phyloP scores from a whole-genome alignment of 2,113 vertebrate genomes.

The Proteles cristata region DNA sequence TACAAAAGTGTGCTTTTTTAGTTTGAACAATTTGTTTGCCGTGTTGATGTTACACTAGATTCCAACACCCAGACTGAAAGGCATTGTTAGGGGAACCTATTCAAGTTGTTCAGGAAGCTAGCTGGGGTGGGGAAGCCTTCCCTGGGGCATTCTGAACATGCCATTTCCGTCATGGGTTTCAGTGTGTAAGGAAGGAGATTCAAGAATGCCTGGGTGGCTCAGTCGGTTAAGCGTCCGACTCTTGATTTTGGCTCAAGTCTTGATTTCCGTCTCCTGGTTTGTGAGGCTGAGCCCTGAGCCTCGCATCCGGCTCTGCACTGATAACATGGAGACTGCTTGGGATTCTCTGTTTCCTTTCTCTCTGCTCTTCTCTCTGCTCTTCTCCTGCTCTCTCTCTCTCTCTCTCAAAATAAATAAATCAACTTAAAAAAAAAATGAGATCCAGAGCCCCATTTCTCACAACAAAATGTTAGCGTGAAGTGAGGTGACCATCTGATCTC shows the following conservation, averaged over 20 bases:
- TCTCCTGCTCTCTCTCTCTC: no score
- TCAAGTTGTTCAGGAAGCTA: slow-evolving; percentile 4
- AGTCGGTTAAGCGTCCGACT: no score
- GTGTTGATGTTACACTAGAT: neutral
- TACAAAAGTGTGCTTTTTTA: neutral
- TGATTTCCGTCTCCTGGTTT: no score
- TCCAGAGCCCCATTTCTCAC: neutral
- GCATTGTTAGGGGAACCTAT: neutral
- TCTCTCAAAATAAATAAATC: no score
- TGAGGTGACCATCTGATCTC: neutral
- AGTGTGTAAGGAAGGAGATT: neutral
- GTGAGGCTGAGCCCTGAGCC: no score
- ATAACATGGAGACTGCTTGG: no score
- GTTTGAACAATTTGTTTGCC: neutral
- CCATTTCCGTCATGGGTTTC: neutral
- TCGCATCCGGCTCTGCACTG: no score
- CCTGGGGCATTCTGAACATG: neutral
- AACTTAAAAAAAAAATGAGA: no score
- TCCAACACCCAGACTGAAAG: neutral
- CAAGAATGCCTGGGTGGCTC: no score
- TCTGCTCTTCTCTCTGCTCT: no score
- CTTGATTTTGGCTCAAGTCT: no score
- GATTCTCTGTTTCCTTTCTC: no score
- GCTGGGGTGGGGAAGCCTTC: neutral
- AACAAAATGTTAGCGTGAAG: neutral